Conservation (phyloP, 2,113 vertebrate genomes). For the Bungarus multicinctus region DNA sequence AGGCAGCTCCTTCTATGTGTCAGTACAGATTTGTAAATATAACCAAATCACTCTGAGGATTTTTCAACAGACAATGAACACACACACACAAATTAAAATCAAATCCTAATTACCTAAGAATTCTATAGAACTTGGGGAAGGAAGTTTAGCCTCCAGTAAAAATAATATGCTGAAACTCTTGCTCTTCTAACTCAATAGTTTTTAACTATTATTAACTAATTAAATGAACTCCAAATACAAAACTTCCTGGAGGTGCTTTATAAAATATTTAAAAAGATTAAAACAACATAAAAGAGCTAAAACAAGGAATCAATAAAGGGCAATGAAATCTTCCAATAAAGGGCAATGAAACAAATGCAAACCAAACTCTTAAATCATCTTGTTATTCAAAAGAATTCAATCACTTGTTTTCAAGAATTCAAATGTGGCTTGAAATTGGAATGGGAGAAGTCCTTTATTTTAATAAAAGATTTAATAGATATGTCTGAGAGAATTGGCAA, state of each 20-base stretch:
- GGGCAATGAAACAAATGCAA: neutral
- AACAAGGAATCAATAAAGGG: neutral
- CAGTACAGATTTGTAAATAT: neutral
- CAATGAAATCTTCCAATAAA: neutral
- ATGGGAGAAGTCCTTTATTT: neutral
- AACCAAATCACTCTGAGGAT: neutral
- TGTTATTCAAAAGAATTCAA: neutral
- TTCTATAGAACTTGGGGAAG: neutral
- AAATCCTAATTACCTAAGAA: neutral
- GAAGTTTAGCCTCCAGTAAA: neutral
- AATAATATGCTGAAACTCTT: neutral
- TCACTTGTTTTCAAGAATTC: neutral
- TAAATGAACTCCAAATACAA: neutral
- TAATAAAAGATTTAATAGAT: neutral
- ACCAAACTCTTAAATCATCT: neutral
- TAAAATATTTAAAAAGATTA: neutral
- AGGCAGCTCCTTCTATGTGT: neutral
- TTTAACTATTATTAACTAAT: neutral
- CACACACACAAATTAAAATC: neutral
- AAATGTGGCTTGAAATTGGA: neutral
- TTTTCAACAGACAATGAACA: neutral
- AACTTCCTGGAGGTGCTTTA: neutral
- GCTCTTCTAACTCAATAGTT: neutral
- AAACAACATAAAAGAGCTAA: neutral
- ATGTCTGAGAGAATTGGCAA: neutral